Percentiles rank a stretch among this genome's conserved stretches.
phyloP scores from a whole-genome alignment of 2,113 vertebrate species.

The Nothocercus julius region DNA sequence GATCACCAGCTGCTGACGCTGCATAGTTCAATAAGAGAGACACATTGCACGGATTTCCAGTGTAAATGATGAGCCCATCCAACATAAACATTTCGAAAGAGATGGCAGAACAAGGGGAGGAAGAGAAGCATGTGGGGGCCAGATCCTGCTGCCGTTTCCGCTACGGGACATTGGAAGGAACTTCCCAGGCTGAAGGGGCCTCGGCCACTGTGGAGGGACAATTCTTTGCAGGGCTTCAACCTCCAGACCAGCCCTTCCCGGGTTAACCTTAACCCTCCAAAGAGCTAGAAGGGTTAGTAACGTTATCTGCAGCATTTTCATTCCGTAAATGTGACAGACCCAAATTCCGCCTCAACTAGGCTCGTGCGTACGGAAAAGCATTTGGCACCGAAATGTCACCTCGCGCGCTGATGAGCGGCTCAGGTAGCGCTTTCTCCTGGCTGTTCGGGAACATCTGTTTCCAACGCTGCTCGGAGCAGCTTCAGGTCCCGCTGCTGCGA shows the following conservation, averaged over 20 bases:
- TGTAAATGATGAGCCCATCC: slow-evolving; percentile 18
- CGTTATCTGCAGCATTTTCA: not conserved
- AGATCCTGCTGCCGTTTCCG: not conserved
- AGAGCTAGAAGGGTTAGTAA: not conserved
- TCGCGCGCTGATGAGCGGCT: accelerated
- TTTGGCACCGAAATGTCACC: not conserved
- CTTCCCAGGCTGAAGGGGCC: slow-evolving; percentile 18
- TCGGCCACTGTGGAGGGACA: not conserved
- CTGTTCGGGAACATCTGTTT: not conserved
- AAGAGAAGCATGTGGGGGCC: not conserved
- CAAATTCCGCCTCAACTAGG: not conserved
- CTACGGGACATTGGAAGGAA: not conserved
- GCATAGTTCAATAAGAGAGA: not conserved
- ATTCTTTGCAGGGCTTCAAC: not conserved
- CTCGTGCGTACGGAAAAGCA: accelerated
- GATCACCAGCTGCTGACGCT: slow-evolving; percentile 32
- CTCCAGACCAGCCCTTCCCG: not conserved
- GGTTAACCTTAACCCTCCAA: not conserved
- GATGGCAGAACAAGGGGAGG: not conserved
- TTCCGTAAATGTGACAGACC: accelerated
- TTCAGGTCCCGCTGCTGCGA: accelerated
- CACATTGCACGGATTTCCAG: not conserved
- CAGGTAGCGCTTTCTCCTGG: not conserved
- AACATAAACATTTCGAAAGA: slow-evolving; percentile 53
- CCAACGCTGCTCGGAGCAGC: not conserved